Base-by-base conservation (phyloP, 2,888 invertebrate genomes). In the Acrocyrtus sp. region DNA sequence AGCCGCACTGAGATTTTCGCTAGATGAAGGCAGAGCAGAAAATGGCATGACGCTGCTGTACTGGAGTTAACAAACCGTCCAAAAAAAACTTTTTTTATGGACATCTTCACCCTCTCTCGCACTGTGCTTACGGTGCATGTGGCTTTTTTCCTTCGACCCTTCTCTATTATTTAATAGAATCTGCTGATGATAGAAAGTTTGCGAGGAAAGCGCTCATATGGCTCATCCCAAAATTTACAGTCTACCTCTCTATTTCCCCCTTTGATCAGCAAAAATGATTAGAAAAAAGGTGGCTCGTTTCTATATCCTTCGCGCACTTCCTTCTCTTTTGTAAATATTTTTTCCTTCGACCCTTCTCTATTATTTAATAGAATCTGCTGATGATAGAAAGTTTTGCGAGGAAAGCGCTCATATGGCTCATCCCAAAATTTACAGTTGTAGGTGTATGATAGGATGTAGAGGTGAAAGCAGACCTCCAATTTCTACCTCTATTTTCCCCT, bases 21-120 rank as follows among this genome's bases (percentile, higher is more conserved):
- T 6, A n/a, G 19, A 17, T 10, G n/a, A 2, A 5, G 5, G 34
- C 21, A 21, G 45, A 4, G 21, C 47, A 47, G 21, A 47, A 12
- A 45, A 12, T 17, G 19, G n/a, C 45, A 34, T 34, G n/a, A n/a
- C n/a, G n/a, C n/a, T n/a, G n/a, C n/a, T n/a, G n/a, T n/a, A n/a
- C n/a, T n/a, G 34, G 34, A 34, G 34, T 34, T 34, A 34, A 34
- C 34, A 5, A 34, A 34, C 34, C 34, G n/a, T n/a, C n/a, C n/a
- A n/a, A n/a, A n/a, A n/a, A n/a, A 34, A 34, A 34, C 41, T 8
- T 22, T 58, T 58, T 58, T 58, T 58, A 58, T 58, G 51, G 27
- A 51, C 51, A 51, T 51, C 10, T 22, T 41, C 56, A 56, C 41
- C 22, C 21, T 5, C 22, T 54, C 41, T 56, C 41, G 5, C 41